phyloP scores from a whole-genome alignment of 2,113 vertebrate species.

The Rhinolophus sinicus region DNA sequence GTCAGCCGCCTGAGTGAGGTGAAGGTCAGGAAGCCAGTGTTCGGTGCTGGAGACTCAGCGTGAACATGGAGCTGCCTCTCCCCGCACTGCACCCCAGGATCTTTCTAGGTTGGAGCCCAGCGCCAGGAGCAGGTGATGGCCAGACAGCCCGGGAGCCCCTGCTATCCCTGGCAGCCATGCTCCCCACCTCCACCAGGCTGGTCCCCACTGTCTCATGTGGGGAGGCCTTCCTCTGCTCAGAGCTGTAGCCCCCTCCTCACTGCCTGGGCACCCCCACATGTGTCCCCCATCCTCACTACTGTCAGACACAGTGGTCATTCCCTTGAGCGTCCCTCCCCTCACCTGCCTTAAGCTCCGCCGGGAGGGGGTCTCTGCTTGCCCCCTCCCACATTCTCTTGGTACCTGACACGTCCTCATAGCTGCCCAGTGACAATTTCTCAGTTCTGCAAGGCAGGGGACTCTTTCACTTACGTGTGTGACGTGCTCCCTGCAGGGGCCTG shows the following conservation, averaged over 20 bases:
- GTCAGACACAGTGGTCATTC: accelerated
- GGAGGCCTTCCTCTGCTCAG: neutral
- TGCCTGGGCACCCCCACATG: neutral
- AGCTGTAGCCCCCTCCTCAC: neutral
- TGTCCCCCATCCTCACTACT: too few relatives aligned
- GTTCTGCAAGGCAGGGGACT: too few relatives aligned
- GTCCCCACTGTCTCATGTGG: neutral
- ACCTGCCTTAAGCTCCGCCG: neutral
- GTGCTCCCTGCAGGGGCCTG: accelerated
- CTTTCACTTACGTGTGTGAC: neutral
- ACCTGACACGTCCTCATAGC: neutral
- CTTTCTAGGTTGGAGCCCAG: neutral
- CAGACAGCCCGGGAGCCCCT: neutral
- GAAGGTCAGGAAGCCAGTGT: neutral
- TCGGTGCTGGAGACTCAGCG: neutral
- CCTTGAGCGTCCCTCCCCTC: neutral
- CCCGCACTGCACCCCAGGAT: neutral
- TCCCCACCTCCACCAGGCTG: neutral
- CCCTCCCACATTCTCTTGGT: neutral
- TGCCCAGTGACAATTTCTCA: neutral
- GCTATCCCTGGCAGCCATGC: neutral
- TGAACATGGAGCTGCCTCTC: neutral
- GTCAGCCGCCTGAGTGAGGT: neutral
- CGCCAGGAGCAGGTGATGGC: too few relatives aligned
- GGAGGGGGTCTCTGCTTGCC: neutral